Conservation (phyloP, 2,113 vertebrate species). For the Rhea americana region DNA sequence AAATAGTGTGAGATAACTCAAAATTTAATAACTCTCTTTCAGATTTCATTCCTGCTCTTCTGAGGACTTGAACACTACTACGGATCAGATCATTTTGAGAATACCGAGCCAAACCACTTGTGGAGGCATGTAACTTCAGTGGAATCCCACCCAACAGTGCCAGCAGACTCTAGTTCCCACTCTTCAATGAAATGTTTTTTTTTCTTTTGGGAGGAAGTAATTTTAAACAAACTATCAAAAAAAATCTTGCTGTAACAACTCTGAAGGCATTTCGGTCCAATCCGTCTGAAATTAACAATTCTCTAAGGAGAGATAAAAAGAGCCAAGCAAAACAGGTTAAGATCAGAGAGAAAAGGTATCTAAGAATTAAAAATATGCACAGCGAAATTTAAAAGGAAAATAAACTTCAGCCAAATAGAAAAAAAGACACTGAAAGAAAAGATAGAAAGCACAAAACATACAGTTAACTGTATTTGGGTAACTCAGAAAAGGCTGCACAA, state of each 20-base stretch:
- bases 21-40: background rate
- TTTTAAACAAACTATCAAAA: background rate
- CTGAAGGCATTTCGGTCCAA: background rate
- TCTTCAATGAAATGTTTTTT: background rate
- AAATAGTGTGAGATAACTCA: constrained; percentile 13
- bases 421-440: background rate
- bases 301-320: background rate
- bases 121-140: background rate
- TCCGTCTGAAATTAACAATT: background rate
- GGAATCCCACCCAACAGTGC: background rate
- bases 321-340: constrained; percentile 2
- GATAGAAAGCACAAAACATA: background rate
- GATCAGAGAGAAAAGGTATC: background rate
- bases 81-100: background rate
- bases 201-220: constrained; percentile 11
- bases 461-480: background rate
- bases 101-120: constrained; percentile 30
- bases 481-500: background rate
- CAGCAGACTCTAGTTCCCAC: constrained; percentile 20
- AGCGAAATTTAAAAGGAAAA: background rate
- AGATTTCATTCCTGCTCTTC: background rate
- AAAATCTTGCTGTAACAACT: background rate
- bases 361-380: background rate
- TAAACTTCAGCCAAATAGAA: background rate
- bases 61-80: background rate